phyloP scores from a whole-genome alignment of 2,113 vertebrate genomes.

The Astatoreochromis straeleni region DNA sequence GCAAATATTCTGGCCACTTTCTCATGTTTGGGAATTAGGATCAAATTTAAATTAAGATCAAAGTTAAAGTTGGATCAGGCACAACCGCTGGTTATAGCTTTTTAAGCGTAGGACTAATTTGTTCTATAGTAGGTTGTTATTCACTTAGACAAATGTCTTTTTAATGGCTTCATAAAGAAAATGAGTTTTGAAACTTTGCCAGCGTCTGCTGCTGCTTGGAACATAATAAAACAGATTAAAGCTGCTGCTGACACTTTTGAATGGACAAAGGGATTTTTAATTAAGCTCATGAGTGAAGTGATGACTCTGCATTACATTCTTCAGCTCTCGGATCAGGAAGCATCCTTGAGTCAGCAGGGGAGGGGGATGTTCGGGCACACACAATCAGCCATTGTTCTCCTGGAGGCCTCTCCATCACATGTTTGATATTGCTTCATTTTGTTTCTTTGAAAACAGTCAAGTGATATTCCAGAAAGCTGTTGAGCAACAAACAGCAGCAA shows the following conservation, averaged over 20 bases:
- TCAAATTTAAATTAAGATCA: neutral
- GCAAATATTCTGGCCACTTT: neutral
- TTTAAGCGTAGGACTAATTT: neutral
- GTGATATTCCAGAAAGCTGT: neutral
- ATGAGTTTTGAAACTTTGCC: neutral
- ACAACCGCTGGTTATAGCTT: neutral
- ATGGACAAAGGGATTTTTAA: neutral
- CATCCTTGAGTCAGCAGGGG: neutral
- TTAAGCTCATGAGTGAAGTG: neutral
- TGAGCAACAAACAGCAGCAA: neutral
- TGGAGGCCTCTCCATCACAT: neutral
- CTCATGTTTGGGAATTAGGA: neutral
- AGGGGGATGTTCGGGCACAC: fast-evolving
- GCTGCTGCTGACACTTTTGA: neutral
- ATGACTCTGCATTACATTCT: neutral
- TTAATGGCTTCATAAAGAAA: neutral
- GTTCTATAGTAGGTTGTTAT: neutral
- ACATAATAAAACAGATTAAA: neutral
- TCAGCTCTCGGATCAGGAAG: neutral
- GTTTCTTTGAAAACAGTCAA: neutral
- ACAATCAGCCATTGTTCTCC: neutral
- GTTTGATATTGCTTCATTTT: neutral
- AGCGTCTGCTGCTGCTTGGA: neutral
- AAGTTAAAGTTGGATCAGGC: neutral
- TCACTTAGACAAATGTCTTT: neutral